Conservation (phyloP, 2,113 vertebrate genomes). For the Heteronetta atricapilla region DNA sequence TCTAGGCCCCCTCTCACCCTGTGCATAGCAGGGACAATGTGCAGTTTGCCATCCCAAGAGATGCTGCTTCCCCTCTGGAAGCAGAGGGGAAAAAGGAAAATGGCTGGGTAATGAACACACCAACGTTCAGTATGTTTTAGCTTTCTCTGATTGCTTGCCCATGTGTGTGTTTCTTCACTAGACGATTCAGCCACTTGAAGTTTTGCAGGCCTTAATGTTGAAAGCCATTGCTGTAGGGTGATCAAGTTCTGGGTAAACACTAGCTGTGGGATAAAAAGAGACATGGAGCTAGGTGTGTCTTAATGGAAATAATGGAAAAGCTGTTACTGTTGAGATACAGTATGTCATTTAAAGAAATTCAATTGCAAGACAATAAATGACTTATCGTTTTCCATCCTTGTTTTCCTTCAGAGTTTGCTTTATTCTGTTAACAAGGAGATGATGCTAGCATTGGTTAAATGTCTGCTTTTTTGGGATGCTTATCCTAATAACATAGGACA, state of each 20-base stretch:
- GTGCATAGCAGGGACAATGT: accelerated
- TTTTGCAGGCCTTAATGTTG: background rate
- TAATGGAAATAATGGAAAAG: background rate
- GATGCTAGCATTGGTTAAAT: background rate
- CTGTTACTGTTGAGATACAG: background rate
- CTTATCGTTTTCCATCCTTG: background rate
- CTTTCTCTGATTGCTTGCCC: background rate
- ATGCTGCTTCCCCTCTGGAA: background rate
- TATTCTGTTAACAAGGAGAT: background rate
- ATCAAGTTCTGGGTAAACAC: background rate
- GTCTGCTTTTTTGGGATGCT: background rate
- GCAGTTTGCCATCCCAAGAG: background rate
- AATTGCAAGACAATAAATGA: background rate
- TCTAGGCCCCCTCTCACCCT: background rate
- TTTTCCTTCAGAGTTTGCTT: background rate
- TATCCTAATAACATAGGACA: background rate
- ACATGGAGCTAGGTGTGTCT: background rate
- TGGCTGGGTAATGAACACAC: background rate
- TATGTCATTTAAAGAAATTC: background rate
- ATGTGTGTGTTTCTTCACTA: background rate
- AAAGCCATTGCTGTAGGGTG: background rate
- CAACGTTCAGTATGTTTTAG: background rate
- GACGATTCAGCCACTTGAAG: background rate
- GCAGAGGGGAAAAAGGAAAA: background rate
- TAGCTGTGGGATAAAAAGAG: background rate